These are phyloP conservation scores for Phaenicophaeus curvirostris DNA, from an alignment of 2,797 vertebrate genomes.

Conservation along the genomic window DNA sequence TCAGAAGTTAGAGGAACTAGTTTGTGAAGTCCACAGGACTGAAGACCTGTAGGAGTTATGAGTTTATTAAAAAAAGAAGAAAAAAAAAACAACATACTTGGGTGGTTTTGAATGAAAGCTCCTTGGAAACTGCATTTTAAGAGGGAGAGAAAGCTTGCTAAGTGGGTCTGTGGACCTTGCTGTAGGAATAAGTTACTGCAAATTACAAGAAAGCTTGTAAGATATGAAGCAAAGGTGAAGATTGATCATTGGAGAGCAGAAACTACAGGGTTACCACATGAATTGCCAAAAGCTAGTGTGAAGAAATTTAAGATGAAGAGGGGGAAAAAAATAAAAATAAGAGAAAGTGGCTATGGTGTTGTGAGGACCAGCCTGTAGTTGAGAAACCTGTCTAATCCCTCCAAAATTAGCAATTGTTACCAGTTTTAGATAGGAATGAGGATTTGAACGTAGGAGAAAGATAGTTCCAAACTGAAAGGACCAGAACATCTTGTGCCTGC, in stretches of 20 bases:
- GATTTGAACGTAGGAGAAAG: neutral
- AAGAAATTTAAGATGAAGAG: conserved; percentile 4
- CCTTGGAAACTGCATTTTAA: conserved; percentile 13
- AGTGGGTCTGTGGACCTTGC: neutral
- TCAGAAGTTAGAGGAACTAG: neutral
- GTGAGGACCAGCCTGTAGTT: neutral
- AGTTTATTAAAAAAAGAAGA: too few relatives aligned
- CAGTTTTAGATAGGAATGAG: neutral
- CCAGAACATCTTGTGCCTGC: neutral
- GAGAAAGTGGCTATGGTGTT: neutral
- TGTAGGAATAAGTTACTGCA: neutral
- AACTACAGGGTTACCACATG: neutral
- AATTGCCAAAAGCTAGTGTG: neutral
- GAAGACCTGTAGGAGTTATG: neutral
- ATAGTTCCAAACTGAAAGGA: neutral
- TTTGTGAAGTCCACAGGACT: neutral
- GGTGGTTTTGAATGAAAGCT: neutral
- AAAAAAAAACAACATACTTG: neutral
- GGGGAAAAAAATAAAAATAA: neutral
- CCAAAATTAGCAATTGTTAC: neutral
- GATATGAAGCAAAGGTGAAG: neutral
- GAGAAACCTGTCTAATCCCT: neutral
- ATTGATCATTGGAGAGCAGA: neutral
- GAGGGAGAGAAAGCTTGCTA: conserved; percentile 1
- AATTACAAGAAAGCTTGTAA: neutral